Base-by-base conservation (phyloP, 2,888 invertebrate species). In the Podabrus alpinus region DNA sequence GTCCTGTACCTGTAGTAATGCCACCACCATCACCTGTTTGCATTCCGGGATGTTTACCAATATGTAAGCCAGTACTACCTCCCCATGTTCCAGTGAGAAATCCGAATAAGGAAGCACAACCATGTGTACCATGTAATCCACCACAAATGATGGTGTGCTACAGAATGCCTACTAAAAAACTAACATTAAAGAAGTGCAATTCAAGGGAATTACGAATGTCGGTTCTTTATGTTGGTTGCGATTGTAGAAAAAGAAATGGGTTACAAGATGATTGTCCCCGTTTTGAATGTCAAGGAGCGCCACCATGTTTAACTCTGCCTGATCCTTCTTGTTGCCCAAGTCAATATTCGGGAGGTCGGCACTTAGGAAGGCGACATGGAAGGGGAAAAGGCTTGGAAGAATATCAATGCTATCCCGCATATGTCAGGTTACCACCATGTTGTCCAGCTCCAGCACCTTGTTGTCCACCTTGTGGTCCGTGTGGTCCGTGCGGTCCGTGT, bases 171-270 rank as follows among this genome's bases (percentile, higher is more conserved):
- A 1, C n/a, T 7, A 86, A 87, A 71, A 86, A 70, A 80, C 81
- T 1, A 84, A 86, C 66, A 4, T 86, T 88, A 2, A 85, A 85
- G 78, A 84, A 87, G 25, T 86, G 89, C 59, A 88, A 89, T 79
- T 77, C 83, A 2, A 88, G 90, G 72, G 90, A 90, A 82, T 84
- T 91, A 77, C 88, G 91, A 29, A 90, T 89, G 74, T 89, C 91
- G 17, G 85, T 89, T 61, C 88, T 91, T 86, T 89, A 89, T 82
- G 88, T 89, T 74, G 90, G 90, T 79, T 91, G 91, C 81, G 89
- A 90, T 81, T 91, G 91, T 82, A 88, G 90, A 75, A 90, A 90
- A 79, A 89, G 90, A 73, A 91, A 91, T 80, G 91, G 91, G 17
- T 86, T 91, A 29, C 91, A 91, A 82, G 91, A 91, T 80, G 89